A percentile compares a stretch with the other conserved stretches of the same genome.
These are phyloP conservation scores for Vombatus ursinus DNA, from an alignment of 2,113 vertebrate genomes.

Conservation along the genomic window DNA sequence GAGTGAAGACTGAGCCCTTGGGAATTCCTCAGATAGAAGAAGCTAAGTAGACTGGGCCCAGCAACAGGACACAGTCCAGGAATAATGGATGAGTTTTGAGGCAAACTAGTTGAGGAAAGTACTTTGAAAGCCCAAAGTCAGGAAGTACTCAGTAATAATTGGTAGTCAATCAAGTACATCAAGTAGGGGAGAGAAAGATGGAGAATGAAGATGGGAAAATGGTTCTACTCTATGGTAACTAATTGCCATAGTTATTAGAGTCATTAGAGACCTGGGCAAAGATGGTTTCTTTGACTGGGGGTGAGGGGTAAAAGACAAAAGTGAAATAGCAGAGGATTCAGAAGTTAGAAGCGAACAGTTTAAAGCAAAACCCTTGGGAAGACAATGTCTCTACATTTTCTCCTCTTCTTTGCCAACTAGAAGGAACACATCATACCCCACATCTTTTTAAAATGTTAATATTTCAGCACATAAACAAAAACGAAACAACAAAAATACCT, in stretches of 20 bases:
- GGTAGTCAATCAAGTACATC: not conserved
- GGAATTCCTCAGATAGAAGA: not conserved
- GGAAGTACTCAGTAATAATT: not conserved
- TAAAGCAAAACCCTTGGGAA: not conserved
- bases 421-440: not conserved
- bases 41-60: not conserved
- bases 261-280: not conserved
- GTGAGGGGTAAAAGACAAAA: not conserved
- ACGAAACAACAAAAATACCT: slow-evolving; percentile 32
- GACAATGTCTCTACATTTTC: not conserved
- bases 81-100: not conserved
- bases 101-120: not conserved
- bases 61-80: not conserved
- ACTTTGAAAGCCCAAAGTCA: not conserved
- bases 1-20: not conserved
- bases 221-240: not conserved
- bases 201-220: not conserved
- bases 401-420: not conserved
- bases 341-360: not conserved
- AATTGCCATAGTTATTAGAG: not conserved
- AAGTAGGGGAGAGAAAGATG: not conserved
- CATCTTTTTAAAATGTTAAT: not conserved
- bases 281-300: not conserved
- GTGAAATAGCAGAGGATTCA: not conserved
- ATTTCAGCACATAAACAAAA: slow-evolving; percentile 8